Evolutionary conservation across 2,888 invertebrate species (phyloP).

Genomic region (Euclidia mi): DNA sequence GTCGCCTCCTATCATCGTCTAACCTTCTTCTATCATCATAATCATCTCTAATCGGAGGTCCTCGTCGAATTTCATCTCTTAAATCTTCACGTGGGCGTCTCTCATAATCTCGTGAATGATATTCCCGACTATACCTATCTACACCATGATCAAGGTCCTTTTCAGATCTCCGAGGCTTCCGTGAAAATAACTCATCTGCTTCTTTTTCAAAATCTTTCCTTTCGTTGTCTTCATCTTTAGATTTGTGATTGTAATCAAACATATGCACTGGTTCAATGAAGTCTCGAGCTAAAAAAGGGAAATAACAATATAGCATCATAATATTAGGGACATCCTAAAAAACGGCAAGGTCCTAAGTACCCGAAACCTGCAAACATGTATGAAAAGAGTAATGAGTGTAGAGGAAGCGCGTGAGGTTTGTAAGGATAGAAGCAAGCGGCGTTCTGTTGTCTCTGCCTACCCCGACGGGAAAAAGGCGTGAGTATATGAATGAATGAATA

Average conservation of each 20-base stretch:
- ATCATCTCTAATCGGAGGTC: conserved; percentile 54
- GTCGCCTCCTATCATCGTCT: conserved; percentile 33
- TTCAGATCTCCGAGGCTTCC: conserved; percentile 68
- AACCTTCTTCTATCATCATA: conserved; percentile 47
- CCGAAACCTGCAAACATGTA: too few relatives aligned
- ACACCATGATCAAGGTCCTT: conserved; percentile 57
- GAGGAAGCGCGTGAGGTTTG: too few relatives aligned
- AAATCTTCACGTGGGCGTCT: conserved; percentile 64
- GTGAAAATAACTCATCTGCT: conserved; percentile 75
- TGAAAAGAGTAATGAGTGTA: too few relatives aligned
- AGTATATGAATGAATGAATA: too few relatives aligned
- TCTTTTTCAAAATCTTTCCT: conserved; percentile 79
- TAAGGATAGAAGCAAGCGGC: too few relatives aligned
- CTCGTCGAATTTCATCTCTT: conserved; percentile 38
- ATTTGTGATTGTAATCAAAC: conserved; percentile 93
- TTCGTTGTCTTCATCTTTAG: conserved; percentile 79
- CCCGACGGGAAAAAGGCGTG: too few relatives aligned
- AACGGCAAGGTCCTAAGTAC: too few relatives aligned
- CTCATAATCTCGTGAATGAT: conserved; percentile 63
- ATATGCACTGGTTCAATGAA: conserved; percentile 92
- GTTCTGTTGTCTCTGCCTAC: too few relatives aligned
- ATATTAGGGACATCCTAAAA: too few relatives aligned
- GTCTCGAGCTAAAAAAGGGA: conserved; percentile 77
- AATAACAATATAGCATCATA: background rate
- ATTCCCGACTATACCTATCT: conserved; percentile 65